Evolutionary conservation across 2,113 vertebrate species (phyloP), one percentile per base, ranked within the genome.

Genomic region (Tetrax tetrax): DNA sequence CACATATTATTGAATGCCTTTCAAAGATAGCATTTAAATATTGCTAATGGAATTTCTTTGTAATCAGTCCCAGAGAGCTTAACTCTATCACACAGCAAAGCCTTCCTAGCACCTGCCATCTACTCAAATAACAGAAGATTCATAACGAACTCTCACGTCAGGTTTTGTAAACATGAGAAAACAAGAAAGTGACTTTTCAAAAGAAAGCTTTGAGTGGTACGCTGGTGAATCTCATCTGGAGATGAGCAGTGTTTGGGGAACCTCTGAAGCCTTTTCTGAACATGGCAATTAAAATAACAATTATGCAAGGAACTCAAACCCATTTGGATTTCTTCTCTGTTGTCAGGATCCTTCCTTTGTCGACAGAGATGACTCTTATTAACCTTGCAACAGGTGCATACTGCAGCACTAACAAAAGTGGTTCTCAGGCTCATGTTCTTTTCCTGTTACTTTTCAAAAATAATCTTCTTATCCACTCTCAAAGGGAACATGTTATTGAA

Each of bases 1-100:
- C 93, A 89, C 92, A 97, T 97, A 96, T 90, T 96, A 97, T 96
- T 79, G 95, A 97, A 95, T 97, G 96, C 93, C 92, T 97, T 96
- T 97, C 97, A 97, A 95, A 93, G 95, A 60, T 83, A 85, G 96
- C 95, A 97, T 97, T 97, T 97, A 97, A 97, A 97, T 96, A 97
- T 97, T 96, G 97, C 94, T 97, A 97, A 97, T 97, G 97, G 96
- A 97, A 95, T 97, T 97, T 97, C 96, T 97, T 95, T 97, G 97
- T 97, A 97, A 97, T 97, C 96, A 94, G 95, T 97, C 96, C 93
- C 92, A 91, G 83, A 94, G 96, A 97, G 95, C 97, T 97, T 97
- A 97, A 89, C 87, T 97, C 84, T 90, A 80, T 66, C 93, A 78
- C 94, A 95, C 53, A 95, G 92, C 74, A 94, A 96, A 97, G 83